A percentile compares a stretch with the other conserved stretches of the same genome.
Evolutionary conservation across 2,888 invertebrate species (phyloP).

Genomic region (Ophion slaviceki): DNA sequence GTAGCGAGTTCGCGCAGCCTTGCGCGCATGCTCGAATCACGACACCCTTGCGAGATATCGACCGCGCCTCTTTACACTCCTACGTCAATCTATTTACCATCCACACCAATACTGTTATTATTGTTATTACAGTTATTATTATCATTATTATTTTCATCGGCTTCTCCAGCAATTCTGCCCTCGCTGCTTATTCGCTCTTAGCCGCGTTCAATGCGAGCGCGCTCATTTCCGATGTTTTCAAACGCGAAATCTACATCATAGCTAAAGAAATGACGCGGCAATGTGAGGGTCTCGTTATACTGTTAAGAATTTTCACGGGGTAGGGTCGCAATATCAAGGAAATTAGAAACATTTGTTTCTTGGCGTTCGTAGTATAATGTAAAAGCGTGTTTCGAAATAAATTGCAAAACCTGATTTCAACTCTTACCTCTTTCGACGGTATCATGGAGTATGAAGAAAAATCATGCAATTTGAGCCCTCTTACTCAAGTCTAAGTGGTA

Average conservation of each 20-base stretch:
- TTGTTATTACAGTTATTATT: constrained; percentile 31
- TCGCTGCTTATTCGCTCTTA: constrained; percentile 2
- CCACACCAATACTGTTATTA: constrained; percentile 31
- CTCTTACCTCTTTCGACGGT: too few species aligned
- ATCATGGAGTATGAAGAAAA: too few species aligned
- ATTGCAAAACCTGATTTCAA: too few species aligned
- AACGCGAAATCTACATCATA: constrained; percentile 36
- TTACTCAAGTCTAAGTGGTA: too few species aligned
- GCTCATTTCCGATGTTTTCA: constrained; percentile 45
- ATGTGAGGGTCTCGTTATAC: constrained; percentile 6
- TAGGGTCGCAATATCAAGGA: background rate
- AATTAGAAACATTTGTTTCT: too few species aligned
- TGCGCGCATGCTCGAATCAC: constrained; percentile 56
- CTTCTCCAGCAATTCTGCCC: background rate
- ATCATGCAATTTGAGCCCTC: too few species aligned
- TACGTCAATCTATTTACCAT: constrained; percentile 20
- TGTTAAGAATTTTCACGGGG: background rate
- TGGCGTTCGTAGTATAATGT: too few species aligned
- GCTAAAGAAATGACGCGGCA: background rate
- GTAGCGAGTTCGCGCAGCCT: background rate
- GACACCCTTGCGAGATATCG: constrained; percentile 67
- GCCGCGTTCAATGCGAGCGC: constrained; percentile 13
- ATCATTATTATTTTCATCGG: constrained; percentile 27
- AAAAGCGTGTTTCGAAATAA: too few species aligned
- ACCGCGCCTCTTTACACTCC: constrained; percentile 54